Base-by-base conservation (phyloP, 2,888 invertebrate genomes). In the Lepidochrysops patricia region DNA sequence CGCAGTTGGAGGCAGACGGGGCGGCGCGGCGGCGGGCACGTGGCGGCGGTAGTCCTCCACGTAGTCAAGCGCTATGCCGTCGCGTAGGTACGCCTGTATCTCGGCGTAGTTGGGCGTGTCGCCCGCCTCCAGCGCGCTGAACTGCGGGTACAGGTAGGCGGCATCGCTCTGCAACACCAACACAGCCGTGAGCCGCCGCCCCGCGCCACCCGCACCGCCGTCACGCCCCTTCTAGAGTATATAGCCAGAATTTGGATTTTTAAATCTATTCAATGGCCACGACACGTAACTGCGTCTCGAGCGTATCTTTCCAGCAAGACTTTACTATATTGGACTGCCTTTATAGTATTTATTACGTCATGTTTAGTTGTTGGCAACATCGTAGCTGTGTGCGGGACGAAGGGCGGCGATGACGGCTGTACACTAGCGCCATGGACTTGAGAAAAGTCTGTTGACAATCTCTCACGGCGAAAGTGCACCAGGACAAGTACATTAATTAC, bases 121-220 rank as follows among this genome's bases (percentile, higher is more conserved):
- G 67, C 87, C 91, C 69, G 58, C 63, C 82, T 91, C 91, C 64
- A 91, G 79, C 79, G 89, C 90, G 63, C 71, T 74, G 80, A 91
- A 91, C 66, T 79, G 77, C 72, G 91, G 91, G 74, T 75, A 86
- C 74, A 90, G 82, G 80, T 90, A 85, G 67, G 81, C 69, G 73
- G 82, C 83, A 72, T 72, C 68, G 69, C 74, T 71, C 85, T 83
- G 85, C 61, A 76, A 80, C 69, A 67, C 61, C 66, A 62, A 61
- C 60, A 63, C 59, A 56, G 9, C 19, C 4, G 13, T 25, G 43
- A 32, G 2, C 9, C 57, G 13, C 43, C 52, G 50, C 19, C 19
- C 37, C 37, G 15, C 6, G 19, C 37, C 37, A 1, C 37, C 35
- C 35, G 13, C 34, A 34, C 29, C 35, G 6, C 37, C 37, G 13